Evolutionary conservation across 2,113 vertebrate species (phyloP).

Genomic region (Neogale vison): DNA sequence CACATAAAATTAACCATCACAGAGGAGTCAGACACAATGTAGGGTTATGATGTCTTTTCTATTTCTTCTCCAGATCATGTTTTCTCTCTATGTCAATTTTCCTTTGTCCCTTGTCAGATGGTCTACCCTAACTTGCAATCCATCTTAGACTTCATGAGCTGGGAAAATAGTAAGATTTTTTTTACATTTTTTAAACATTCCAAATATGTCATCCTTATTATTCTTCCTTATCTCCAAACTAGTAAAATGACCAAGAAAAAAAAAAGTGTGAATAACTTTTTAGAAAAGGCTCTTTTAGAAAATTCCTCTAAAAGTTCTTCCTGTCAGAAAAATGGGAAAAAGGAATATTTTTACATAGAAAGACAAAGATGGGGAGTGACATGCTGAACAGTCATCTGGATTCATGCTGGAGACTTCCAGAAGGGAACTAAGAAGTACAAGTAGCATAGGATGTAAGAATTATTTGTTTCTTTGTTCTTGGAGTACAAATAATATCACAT

Average conservation of each 20-base stretch:
- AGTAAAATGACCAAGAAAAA: not conserved
- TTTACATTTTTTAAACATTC: not conserved
- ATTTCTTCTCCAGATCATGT: not conserved
- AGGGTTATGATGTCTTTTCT: not conserved
- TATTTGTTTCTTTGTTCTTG: not conserved
- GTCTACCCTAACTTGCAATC: not conserved
- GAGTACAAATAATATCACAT: not conserved
- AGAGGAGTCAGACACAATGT: not conserved
- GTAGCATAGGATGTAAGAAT: not conserved
- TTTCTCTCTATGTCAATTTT: not conserved
- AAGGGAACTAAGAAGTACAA: not conserved
- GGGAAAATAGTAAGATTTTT: not conserved
- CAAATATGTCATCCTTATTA: not conserved
- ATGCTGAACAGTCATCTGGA: not conserved
- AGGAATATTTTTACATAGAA: not conserved
- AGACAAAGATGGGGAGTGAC: not conserved
- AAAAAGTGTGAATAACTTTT: not conserved
- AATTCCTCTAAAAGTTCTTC: not conserved
- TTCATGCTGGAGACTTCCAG: not conserved
- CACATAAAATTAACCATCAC: not conserved
- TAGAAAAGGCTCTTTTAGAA: not conserved
- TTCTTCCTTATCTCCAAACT: not conserved
- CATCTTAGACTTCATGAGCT: not conserved
- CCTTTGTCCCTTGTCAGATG: not conserved
- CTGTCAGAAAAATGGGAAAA: not conserved